Base-by-base conservation (phyloP, 2,113 vertebrate genomes). In the Protobothrops flavoviridis region DNA sequence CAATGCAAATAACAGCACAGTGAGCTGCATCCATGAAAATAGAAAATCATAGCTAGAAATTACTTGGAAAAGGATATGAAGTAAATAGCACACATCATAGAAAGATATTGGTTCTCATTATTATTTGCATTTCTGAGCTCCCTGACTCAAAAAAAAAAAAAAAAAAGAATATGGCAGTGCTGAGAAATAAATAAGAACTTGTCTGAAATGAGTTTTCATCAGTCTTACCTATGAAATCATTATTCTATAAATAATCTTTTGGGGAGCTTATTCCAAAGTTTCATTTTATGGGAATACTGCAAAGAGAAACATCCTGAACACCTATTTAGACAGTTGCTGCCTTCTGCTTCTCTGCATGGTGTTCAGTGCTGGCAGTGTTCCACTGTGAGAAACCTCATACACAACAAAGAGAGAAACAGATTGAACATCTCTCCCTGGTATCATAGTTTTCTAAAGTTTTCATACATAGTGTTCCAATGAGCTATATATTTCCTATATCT, bases 11-110 rank as follows among this genome's bases (percentile, higher is more conserved):
- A 26, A 56, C 52, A 89, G 33, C 43, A 55, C 21, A 92, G 11
- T 48, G 64, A 85, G 64, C n/a, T 93, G 64, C 64, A 89, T 33
- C 9, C 23, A 43, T 57, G 87, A 89, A 93, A 89, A 92, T n/a
- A 88, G 21, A 69, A 87, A 92, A 9, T 39, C 56, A 52, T 57
- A 52, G 20, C 85, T 88, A 39, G 39, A 39, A 93, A 74, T 88
- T 74, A 93, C 89, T 23, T 48, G 21, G 33, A 21, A 92, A 13
- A 21, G 29, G 39, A 33, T 26, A 48, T 39, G 74, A 69, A 89
- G 29, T 81, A 45, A 92, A 92, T 53, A 55, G 23, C 61, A 89
- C 12, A 17, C 21, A 13, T 89, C 33, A 57, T 11, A n/a, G 64
- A 48, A 20, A 93, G 56, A 39, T 85, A 26, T 55, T 39, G 50